phyloP scores from a whole-genome alignment of 2,888 invertebrate species.

The Melieria crassipennis region DNA sequence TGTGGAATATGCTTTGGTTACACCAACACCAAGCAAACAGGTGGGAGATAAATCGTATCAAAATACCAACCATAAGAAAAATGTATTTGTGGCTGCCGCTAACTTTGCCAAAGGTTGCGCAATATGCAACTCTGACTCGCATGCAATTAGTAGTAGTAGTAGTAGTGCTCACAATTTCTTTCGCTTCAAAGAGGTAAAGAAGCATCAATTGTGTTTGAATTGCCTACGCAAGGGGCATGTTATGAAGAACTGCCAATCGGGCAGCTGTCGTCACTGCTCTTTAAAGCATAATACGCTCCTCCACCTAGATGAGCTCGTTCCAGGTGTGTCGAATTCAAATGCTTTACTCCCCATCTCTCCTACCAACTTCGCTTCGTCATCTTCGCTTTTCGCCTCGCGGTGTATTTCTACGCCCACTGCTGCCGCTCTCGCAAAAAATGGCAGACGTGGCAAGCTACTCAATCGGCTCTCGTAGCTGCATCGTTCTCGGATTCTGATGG shows the following conservation, averaged over 20 bases:
- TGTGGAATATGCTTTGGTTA: conserved; percentile 31
- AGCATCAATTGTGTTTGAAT: conserved; percentile 29
- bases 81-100: conserved; percentile 17
- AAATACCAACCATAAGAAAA: not conserved
- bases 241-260: conserved; percentile 23
- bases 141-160: conserved; percentile 25
- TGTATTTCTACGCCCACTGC: not conserved
- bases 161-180: conserved; percentile 25
- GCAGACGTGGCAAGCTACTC: not conserved
- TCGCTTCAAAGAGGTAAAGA: conserved; percentile 5
- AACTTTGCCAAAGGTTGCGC: conserved; percentile 23
- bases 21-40: not conserved
- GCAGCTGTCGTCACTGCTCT: conserved; percentile 14
- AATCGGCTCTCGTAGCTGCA: too few relatives aligned
- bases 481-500: not conserved
- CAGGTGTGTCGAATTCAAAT: not conserved
- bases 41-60: too few relatives aligned
- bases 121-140: conserved; percentile 24
- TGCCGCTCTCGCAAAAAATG: not conserved
- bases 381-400: not conserved
- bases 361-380: not conserved
- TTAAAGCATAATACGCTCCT: conserved; percentile 17
- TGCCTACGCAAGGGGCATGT: conserved; percentile 22
- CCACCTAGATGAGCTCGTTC: conserved; percentile 3
- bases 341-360: not conserved